Evolutionary conservation across 2,797 vertebrate species (phyloP).

Genomic region (Chaenodraco wilsoni): DNA sequence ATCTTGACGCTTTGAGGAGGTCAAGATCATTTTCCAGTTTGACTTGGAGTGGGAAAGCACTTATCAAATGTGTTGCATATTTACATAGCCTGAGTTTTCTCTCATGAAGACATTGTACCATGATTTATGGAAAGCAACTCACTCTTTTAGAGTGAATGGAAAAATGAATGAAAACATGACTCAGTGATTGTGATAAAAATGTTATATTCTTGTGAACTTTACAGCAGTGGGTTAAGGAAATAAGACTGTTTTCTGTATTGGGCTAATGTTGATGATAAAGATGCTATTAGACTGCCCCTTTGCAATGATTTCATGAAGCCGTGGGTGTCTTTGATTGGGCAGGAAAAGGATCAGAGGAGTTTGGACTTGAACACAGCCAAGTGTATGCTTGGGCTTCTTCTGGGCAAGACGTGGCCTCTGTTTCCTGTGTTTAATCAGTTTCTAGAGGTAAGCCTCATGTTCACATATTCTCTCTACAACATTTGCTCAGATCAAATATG

Average conservation of each 20-base stretch:
- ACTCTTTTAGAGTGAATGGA: neutral
- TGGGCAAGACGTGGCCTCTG: conserved; percentile 98
- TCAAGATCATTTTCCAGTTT: conserved; percentile 28
- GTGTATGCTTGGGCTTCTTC: conserved; percentile 98
- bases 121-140: conserved; percentile 17
- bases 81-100: conserved; percentile 19
- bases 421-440: conserved; percentile 99
- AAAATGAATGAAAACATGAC: conserved; percentile 7
- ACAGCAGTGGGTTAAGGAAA: neutral
- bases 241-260: conserved; percentile 1
- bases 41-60: conserved; percentile 27
- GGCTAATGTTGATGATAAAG: neutral
- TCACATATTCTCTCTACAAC: neutral
- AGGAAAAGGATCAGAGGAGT: conserved; percentile 99
- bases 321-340: conserved; percentile 67
- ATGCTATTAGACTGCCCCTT: neutral
- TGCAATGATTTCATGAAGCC: conserved; percentile 22
- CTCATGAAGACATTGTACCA: conserved; percentile 6
- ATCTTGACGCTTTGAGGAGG: conserved; percentile 18
- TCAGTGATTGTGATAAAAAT: neutral
- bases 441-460: conserved; percentile 89
- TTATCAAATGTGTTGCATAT: conserved; percentile 16
- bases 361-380: conserved; percentile 99
- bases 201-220: neutral
- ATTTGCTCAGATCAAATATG: neutral